phyloP scores from a whole-genome alignment of 2,888 invertebrate genomes.

The Cantharis rustica region DNA sequence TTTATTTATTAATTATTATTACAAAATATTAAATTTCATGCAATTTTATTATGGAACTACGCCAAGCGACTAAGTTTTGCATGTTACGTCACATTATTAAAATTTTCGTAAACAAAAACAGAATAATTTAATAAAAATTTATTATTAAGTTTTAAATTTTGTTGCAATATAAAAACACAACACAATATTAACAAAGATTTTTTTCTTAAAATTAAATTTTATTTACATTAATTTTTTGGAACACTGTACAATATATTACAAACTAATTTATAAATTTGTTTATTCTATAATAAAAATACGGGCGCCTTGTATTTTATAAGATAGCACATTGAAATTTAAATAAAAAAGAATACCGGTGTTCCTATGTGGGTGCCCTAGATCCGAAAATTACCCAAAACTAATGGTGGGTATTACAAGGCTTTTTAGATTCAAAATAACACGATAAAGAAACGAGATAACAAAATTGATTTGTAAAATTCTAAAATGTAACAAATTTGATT shows the following conservation, averaged over 20 bases:
- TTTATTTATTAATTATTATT: background rate
- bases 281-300: constrained; percentile 19
- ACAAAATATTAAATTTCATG: background rate
- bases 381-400: background rate
- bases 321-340: background rate
- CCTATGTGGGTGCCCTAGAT: background rate
- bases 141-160: constrained; percentile 51
- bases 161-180: constrained; percentile 55
- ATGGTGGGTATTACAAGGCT: background rate
- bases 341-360: background rate
- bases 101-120: background rate
- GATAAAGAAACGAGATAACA: constrained; percentile 1
- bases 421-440: background rate
- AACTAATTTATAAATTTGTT: constrained; percentile 19
- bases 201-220: constrained; percentile 33
- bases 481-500: constrained; percentile 12
- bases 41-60: background rate
- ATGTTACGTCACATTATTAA: background rate
- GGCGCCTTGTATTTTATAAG: constrained; percentile 7
- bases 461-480: background rate
- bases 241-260: constrained; percentile 31
- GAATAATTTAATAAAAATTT: constrained; percentile 29
- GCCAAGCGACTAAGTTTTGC: background rate
- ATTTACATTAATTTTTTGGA: constrained; percentile 33
- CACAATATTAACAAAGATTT: constrained; percentile 55